phyloP scores from a whole-genome alignment of 2,113 vertebrate genomes.

The Narcine bancroftii region DNA sequence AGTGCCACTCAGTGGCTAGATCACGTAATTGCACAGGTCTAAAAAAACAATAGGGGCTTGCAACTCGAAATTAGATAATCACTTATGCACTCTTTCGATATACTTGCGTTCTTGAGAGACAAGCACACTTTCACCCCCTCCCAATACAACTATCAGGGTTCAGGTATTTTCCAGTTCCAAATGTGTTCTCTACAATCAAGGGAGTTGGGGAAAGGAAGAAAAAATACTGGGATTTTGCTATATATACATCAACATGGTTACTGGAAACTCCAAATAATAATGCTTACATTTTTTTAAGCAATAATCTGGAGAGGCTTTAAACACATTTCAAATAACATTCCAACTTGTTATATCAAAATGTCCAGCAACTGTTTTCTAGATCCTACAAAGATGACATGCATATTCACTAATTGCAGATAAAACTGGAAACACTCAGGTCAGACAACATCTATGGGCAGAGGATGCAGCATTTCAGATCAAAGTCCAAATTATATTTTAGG shows the following conservation, averaged over 20 bases:
- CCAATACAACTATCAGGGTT: too few species aligned
- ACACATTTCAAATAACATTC: neutral
- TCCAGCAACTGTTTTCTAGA: neutral
- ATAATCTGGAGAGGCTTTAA: neutral
- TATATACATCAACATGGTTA: neutral
- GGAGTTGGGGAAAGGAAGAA: too few species aligned
- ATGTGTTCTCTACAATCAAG: too few species aligned
- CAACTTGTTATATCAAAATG: neutral
- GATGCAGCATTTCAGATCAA: too few species aligned
- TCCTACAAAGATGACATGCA: neutral
- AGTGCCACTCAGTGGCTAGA: conserved; percentile 6
- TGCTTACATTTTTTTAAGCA: too few species aligned
- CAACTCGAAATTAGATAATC: neutral
- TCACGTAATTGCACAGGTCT: neutral
- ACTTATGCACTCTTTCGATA: neutral
- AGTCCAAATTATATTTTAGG: too few species aligned
- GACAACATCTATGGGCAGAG: too few species aligned
- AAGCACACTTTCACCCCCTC: too few species aligned
- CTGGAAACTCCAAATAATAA: neutral
- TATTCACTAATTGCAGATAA: too few species aligned
- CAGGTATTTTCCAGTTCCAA: too few species aligned
- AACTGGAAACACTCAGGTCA: too few species aligned
- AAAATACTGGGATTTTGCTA: neutral
- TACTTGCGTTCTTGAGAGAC: neutral
- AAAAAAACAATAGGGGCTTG: neutral